Evolutionary conservation across 2,797 vertebrate genomes (phyloP), one percentile per base, ranked within the genome.

Genomic region (Aplochiton taeniatus): DNA sequence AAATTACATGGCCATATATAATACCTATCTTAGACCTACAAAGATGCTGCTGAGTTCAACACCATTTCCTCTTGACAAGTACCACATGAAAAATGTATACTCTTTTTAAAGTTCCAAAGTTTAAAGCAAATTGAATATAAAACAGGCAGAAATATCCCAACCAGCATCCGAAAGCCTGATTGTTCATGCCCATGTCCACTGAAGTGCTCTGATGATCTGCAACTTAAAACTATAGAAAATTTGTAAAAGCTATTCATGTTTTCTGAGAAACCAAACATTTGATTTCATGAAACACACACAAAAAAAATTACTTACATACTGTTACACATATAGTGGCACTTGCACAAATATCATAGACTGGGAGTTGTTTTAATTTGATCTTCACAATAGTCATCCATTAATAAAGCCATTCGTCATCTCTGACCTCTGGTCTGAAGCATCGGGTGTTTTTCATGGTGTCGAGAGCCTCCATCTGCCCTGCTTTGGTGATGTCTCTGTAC

Each of bases 401-500:
- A 67, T 75, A 58, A 66, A 63, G 52, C 61, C 57, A 57, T 75
- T 70, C 61, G 60, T 75, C 73, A 70, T 65, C 17, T 13, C 42
- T 66, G 60, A 31, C 53, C 60, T 49, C 41, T 58, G 17, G 59
- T 63, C 76, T 54, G 70, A 74, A 74, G 63, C 63, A 56, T 49
- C 52, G 48, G 52, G 51, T 56, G 72, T 58, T 70, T 60, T 67
- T 63, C 60, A 65, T 61, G 50, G 66, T 71, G 61, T 74, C 56
- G 68, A 76, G 20, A 66, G 63, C 60, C 73, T 72, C 78, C 84
- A 81, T 81, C 80, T 84, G 79, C 60, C 66, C 67, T 47, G 63
- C 58, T 52, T 65, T 65, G 71, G 69, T 71, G 73, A 79, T 76
- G 70, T 59, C 62, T 45, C 65, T 49, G 73, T 60, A 73, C 78